Percentiles rank a stretch among this genome's conserved stretches.
phyloP scores from a whole-genome alignment of 2,888 invertebrate genomes.

The Tetropium fuscum region DNA sequence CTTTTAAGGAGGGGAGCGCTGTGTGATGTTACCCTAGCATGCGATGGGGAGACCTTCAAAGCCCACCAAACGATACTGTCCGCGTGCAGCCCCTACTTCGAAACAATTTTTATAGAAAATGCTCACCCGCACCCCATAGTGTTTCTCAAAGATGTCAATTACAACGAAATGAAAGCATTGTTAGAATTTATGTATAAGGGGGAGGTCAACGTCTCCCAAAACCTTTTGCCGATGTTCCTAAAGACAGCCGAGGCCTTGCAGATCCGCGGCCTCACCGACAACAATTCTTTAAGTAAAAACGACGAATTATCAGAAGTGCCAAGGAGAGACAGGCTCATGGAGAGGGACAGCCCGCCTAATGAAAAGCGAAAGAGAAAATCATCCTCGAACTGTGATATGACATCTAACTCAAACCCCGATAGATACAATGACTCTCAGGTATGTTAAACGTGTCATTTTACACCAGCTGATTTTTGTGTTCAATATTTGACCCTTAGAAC shows the following conservation, averaged over 20 bases:
- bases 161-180: constrained; percentile 89
- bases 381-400: constrained; percentile 77
- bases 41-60: constrained; percentile 91
- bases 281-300: constrained; percentile 72
- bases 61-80: constrained; percentile 95
- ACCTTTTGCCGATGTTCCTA: constrained; percentile 90
- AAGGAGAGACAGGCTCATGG: constrained; percentile 56
- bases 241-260: constrained; percentile 93
- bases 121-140: constrained; percentile 92
- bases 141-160: constrained; percentile 92
- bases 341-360: constrained; percentile 63
- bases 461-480: too few species aligned
- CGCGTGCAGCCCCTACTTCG: constrained; percentile 95
- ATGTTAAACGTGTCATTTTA: too few species aligned
- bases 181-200: constrained; percentile 95
- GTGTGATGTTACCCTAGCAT: constrained; percentile 93
- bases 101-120: constrained; percentile 90
- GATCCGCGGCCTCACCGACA: constrained; percentile 90
- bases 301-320: constrained; percentile 56
- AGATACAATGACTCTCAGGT: constrained; percentile 79
- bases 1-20: constrained; percentile 89
- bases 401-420: constrained; percentile 72
- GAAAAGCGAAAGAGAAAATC: constrained; percentile 75
- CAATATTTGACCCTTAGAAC: too few species aligned
- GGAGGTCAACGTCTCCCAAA: constrained; percentile 85